phyloP scores from a whole-genome alignment of 2,888 invertebrate genomes.

The Melanostoma scalare region DNA sequence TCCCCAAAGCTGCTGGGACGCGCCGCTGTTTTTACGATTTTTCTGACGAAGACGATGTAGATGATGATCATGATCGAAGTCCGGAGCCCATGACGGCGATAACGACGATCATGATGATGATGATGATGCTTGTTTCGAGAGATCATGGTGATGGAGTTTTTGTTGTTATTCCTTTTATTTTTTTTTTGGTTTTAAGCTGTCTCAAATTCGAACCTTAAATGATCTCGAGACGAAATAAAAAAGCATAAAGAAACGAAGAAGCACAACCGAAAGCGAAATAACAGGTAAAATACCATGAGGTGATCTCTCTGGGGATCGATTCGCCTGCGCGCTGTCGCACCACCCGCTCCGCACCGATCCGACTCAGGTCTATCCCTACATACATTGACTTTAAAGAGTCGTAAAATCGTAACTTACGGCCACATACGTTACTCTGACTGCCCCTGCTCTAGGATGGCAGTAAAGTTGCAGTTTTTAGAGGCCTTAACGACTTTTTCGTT shows the following conservation, averaged over 20 bases:
- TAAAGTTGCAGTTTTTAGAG: conserved; percentile 56
- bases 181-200: conserved; percentile 53
- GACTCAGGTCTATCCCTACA: conserved; percentile 1
- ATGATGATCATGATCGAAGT: conserved; percentile 38
- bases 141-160: conserved; percentile 51
- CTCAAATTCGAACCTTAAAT: conserved; percentile 55
- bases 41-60: conserved; percentile 32
- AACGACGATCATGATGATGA: conserved; percentile 30
- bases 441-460: conserved; percentile 23
- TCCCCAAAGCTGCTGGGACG: too few species aligned
- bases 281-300: conserved; percentile 64
- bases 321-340: conserved; percentile 2
- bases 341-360: conserved; percentile 42
- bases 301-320: conserved; percentile 59
- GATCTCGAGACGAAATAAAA: conserved; percentile 23
- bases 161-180: conserved; percentile 22
- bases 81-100: conserved; percentile 8
- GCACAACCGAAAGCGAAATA: conserved; percentile 42
- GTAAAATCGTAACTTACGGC: conserved; percentile 63
- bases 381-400: conserved; percentile 35
- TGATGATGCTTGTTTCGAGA: conserved; percentile 22
- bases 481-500: conserved; percentile 34
- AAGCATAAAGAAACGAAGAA: conserved; percentile 18
- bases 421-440: conserved; percentile 31
- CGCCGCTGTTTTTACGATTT: conserved; percentile 14